Conservation (phyloP, 2,888 invertebrate genomes). For the Bedellia somnulentella region DNA sequence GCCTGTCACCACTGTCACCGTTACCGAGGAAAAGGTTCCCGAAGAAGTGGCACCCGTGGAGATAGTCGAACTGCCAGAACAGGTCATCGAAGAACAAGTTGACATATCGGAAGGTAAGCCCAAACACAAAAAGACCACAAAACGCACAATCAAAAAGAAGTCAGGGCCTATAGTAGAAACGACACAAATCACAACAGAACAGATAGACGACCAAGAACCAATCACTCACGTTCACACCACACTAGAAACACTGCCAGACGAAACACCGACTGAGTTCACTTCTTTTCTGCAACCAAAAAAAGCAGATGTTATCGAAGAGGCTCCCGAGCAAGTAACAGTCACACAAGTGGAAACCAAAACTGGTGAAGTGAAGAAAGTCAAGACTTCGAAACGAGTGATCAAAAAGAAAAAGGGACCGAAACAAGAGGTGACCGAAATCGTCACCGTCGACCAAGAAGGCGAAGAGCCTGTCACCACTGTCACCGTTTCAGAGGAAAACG, state of each 20-base stretch:
- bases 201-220: slow-evolving; percentile 18
- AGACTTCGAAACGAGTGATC: slow-evolving; percentile 14
- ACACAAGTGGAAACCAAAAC: slow-evolving; percentile 12
- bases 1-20: slow-evolving; percentile 17
- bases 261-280: slow-evolving; percentile 6
- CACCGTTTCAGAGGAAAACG: slow-evolving; percentile 4
- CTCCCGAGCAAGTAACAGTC: slow-evolving; percentile 10
- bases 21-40: slow-evolving; percentile 5
- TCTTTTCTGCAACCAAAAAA: slow-evolving; percentile 13
- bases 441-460: slow-evolving; percentile 19
- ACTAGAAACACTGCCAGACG: slow-evolving; percentile 7
- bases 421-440: slow-evolving; percentile 32
- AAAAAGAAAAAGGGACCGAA: slow-evolving; percentile 26
- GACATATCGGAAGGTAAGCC: slow-evolving; percentile 17
- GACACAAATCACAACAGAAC: slow-evolving; percentile 14
- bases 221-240: slow-evolving; percentile 11
- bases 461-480: slow-evolving; percentile 8
- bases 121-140: slow-evolving; percentile 22
- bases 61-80: slow-evolving; percentile 22
- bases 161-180: slow-evolving; percentile 18
- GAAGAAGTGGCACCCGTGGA: slow-evolving; percentile 15
- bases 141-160: slow-evolving; percentile 32
- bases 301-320: slow-evolving; percentile 6
- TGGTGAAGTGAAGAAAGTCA: slow-evolving; percentile 10
- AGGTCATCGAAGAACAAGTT: slow-evolving; percentile 15